Evolutionary conservation across 2,113 vertebrate species (phyloP), one percentile per base, ranked within the genome.

Genomic region (Platycercus adscitus): DNA sequence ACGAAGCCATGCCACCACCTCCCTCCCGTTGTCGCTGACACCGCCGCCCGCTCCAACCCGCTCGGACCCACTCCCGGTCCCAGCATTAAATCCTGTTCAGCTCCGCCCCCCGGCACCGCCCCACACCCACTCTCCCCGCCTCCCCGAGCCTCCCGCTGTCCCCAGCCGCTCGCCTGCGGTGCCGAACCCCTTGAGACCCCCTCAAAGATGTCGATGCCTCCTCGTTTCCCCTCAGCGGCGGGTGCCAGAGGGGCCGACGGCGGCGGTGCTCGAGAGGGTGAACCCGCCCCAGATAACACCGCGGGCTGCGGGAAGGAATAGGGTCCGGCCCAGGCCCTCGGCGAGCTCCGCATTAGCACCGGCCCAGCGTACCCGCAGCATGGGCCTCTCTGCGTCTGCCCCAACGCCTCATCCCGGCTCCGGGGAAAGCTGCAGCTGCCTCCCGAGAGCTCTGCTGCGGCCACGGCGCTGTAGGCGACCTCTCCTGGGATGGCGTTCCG

Each of bases 1-100:
- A 99, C 60, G 99, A 99, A 98, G 99, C 99, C 99, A 99, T 99
- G 82, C 98, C 96, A 97, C 91, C 8, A 19, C 31, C 64, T 28
- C 21, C 52, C 47, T 81, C 49, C 80, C 47, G 50, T 15, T 13
- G n/a, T 3, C 17, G 26, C 81, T 47, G 82, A 52, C 17, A 64
- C 75, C 23, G 47, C 77, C 31, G 21, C 69, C 77, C n/a, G 10
- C 35, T 55, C 66, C 41, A 50, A 69, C 52, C 70, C 56, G 4
- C 84, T 37, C 16, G 13, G 31, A 33, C 50, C 95, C 81, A 21
- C 69, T n/a, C 96, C 87, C 87, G 26, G 93, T 93, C 91, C 98
- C 97, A 96, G 96, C 19, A n/a, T 23, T 58, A 58, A 58, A 58
- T 58, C 55, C 33, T n/a, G 55, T n/a, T 15, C 55, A 58, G 55